phyloP scores from a whole-genome alignment of 2,113 vertebrate species.

The Platycercus adscitus region DNA sequence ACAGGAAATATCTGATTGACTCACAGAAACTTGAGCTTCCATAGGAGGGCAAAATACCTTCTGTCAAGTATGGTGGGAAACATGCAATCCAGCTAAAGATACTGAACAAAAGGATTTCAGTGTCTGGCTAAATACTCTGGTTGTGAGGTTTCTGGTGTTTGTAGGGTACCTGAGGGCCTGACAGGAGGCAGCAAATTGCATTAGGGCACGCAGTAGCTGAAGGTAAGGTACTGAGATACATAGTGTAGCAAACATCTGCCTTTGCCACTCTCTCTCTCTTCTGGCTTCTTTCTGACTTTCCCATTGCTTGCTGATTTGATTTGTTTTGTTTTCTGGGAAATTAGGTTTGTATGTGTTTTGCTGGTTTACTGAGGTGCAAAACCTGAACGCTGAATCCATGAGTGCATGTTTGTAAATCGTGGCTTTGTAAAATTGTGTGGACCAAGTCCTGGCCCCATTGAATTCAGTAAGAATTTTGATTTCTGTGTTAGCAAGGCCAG shows the following conservation, averaged over 20 bases:
- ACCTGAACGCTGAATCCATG: background rate
- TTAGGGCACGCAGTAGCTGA: background rate
- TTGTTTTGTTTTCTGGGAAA: background rate
- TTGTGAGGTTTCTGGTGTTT: background rate
- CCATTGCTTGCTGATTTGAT: background rate
- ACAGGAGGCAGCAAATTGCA: background rate
- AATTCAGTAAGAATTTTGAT: background rate
- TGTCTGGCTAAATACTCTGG: background rate
- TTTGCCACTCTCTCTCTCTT: background rate
- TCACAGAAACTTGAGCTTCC: rapidly evolving
- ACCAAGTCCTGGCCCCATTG: background rate
- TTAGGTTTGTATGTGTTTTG: background rate
- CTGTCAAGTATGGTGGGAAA: background rate
- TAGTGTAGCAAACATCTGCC: background rate
- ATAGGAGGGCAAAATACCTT: background rate
- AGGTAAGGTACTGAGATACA: background rate
- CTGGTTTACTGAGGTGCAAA: background rate
- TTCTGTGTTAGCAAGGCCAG: background rate
- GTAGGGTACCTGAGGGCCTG: background rate
- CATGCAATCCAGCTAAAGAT: background rate
- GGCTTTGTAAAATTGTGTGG: background rate
- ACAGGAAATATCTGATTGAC: background rate
- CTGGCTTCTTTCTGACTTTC: background rate
- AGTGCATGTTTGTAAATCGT: background rate
- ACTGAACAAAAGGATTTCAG: background rate